Evolutionary conservation across 2,797 vertebrate species (phyloP).

Genomic region (Carapus acus): DNA sequence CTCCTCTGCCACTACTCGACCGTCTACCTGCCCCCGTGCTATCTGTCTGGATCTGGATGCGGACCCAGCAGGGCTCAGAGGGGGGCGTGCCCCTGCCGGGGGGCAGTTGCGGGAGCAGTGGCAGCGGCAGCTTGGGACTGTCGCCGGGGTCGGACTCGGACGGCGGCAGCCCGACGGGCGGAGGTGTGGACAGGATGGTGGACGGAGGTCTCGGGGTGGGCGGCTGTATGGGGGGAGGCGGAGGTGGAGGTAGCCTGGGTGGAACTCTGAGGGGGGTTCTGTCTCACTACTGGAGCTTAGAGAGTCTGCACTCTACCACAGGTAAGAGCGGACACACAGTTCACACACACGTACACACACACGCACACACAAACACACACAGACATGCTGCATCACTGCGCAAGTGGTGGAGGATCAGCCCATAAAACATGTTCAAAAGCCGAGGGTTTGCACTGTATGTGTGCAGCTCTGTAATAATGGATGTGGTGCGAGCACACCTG

Average conservation of each 20-base stretch:
- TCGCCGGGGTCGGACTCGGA: slow-evolving; percentile 88
- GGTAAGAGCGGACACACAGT: slow-evolving; percentile 66
- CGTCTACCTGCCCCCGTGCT: slow-evolving; percentile 7
- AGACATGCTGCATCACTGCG: not conserved
- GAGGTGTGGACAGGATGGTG: slow-evolving; percentile 37
- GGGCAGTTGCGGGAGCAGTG: slow-evolving; percentile 81
- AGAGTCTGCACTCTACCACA: slow-evolving; percentile 91
- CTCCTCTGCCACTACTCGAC: slow-evolving; percentile 12
- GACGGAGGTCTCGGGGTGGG: slow-evolving; percentile 50
- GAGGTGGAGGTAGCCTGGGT: slow-evolving; percentile 62
- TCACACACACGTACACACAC: no score
- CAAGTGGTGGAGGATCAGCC: not conserved
- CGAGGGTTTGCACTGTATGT: not conserved
- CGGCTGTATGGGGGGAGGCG: slow-evolving; percentile 63
- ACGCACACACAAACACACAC: not conserved
- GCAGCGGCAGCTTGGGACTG: slow-evolving; percentile 79
- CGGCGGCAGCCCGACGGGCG: slow-evolving; percentile 74
- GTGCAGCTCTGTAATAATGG: no score
- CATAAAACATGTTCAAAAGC: not conserved
- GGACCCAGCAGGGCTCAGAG: slow-evolving; percentile 85
- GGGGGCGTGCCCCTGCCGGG: slow-evolving; percentile 79
- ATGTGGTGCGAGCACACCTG: slow-evolving; percentile 7
- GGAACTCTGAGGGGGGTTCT: slow-evolving; percentile 81
- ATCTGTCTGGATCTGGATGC: slow-evolving; percentile 57
- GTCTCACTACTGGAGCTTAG: slow-evolving; percentile 91